Base-by-base conservation (phyloP, 2,113 vertebrate species). In the Pao palembangensis region DNA sequence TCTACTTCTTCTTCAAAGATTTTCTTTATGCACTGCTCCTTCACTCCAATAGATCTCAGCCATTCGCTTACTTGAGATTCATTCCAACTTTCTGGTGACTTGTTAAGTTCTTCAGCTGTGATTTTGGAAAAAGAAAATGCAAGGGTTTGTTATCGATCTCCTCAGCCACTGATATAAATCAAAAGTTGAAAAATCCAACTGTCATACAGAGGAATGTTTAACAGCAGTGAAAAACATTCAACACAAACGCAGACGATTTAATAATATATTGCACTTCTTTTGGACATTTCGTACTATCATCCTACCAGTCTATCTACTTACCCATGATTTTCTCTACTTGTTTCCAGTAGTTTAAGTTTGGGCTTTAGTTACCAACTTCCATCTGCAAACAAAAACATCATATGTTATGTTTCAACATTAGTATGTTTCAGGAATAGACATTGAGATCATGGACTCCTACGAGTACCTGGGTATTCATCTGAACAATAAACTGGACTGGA, bases 41-140 rank as follows among this genome's bases (percentile, higher is more conserved):
- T 92, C 3, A 94, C 65, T 57, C 84, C 86, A 31, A 75, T 87
- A 0, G 85, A 88, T 48, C 58, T 73, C 14, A 94, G 79, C 93
- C 93, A 94, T 0, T 17, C 52, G 50, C 75, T 88, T 34, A 94
- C 92, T 0, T 93, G 56, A 25, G 76, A 73, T 79, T 91, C 92
- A 19, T 61, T 88, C 93, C 93, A 94, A 34, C 80, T 31, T 17
- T 78, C 52, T 57, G 90, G 58, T 49, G 85, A 80, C 54, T 81
- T 0, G 4, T 81, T 42, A 62, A 34, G 38, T 68, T 87, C 60
- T 12, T 81, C 67, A 77, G 77, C 79, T 79, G n/a, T 55, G 50
- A 8, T 28, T 17, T 23, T 21, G 34, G 2, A 34, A 7, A 67
- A 64, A 25, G 70, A 2, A 58, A 47, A n/a, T 16, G 15, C 14